Conservation (phyloP, 2,797 vertebrate genomes). For the Lindbergichthys nudifrons region DNA sequence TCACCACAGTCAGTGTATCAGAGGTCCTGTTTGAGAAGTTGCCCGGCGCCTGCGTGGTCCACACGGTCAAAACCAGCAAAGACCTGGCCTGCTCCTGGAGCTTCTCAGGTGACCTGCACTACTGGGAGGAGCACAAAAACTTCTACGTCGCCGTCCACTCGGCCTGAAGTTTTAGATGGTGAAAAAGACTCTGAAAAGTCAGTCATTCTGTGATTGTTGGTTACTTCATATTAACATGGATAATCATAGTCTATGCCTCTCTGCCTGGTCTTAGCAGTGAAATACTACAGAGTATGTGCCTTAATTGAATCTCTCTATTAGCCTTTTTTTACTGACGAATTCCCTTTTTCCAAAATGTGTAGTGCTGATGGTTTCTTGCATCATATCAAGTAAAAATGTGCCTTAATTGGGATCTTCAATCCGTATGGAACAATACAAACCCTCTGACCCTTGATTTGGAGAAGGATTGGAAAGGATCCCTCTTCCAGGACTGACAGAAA, state of each 20-base stretch:
- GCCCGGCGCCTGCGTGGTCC: slow-evolving; percentile 76
- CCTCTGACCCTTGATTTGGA: not conserved
- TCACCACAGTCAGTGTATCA: slow-evolving; percentile 56
- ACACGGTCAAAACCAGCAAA: slow-evolving; percentile 75
- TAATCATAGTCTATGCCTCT: not conserved
- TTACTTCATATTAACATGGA: slow-evolving; percentile 20
- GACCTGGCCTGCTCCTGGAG: slow-evolving; percentile 80
- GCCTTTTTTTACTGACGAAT: not conserved
- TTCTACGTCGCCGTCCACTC: slow-evolving; percentile 83
- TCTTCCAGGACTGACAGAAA: not conserved
- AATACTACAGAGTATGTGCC: slow-evolving; percentile 18
- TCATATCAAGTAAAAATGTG: not conserved
- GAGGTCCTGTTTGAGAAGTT: slow-evolving; percentile 76
- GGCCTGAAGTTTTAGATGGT: slow-evolving; percentile 59
- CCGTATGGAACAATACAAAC: not conserved
- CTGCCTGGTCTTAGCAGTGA: not conserved
- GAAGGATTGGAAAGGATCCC: not conserved
- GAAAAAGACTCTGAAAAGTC: slow-evolving; percentile 4
- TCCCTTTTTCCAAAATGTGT: not conserved
- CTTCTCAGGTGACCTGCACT: slow-evolving; percentile 82
- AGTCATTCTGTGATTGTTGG: not conserved
- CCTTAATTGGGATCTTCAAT: not conserved
- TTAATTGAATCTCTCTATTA: not conserved
- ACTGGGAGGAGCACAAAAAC: slow-evolving; percentile 81
- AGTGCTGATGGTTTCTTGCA: not conserved